Evolutionary conservation across 2,888 invertebrate genomes (phyloP).

Genomic region (Quadriops clusia): DNA sequence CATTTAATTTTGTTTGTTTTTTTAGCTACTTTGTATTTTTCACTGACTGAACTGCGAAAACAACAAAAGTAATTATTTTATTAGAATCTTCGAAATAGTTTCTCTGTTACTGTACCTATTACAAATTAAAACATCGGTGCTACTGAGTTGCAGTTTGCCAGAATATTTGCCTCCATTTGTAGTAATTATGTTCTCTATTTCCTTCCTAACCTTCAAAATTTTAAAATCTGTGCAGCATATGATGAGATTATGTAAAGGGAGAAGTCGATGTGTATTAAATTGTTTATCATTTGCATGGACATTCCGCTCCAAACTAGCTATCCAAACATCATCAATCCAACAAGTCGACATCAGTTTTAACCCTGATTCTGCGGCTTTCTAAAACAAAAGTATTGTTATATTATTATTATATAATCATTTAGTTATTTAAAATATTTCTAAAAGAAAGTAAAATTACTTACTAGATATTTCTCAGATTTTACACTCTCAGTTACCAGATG

Average conservation of each 20-base stretch:
- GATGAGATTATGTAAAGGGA: slow-evolving; percentile 64
- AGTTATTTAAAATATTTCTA: slow-evolving; percentile 4
- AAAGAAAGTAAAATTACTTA: slow-evolving; percentile 31
- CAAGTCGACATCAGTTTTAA: slow-evolving; percentile 62
- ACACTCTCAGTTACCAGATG: slow-evolving; percentile 73
- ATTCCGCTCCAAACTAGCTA: slow-evolving; percentile 48
- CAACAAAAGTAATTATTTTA: slow-evolving; percentile 11
- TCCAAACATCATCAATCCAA: slow-evolving; percentile 79
- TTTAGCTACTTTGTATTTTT: slow-evolving; percentile 55
- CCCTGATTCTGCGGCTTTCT: slow-evolving; percentile 57
- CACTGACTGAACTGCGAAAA: slow-evolving; percentile 53
- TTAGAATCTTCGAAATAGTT: slow-evolving; percentile 22
- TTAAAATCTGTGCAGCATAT: slow-evolving; percentile 68
- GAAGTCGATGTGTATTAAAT: slow-evolving; percentile 51
- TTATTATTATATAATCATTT: background rate
- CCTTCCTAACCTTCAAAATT: slow-evolving; percentile 47
- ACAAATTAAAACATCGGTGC: slow-evolving; percentile 45
- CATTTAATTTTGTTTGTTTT: slow-evolving; percentile 45
- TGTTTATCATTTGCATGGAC: slow-evolving; percentile 50
- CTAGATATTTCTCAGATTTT: slow-evolving; percentile 65
- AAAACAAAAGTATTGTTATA: slow-evolving; percentile 18
- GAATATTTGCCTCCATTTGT: slow-evolving; percentile 55
- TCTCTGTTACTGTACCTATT: too few relatives aligned
- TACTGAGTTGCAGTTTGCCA: slow-evolving; percentile 37
- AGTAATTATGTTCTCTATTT: slow-evolving; percentile 54